Evolutionary conservation across 2,888 invertebrate species (phyloP), one percentile per base, ranked within the genome.

Genomic region (Drosophila diplacantha): DNA sequence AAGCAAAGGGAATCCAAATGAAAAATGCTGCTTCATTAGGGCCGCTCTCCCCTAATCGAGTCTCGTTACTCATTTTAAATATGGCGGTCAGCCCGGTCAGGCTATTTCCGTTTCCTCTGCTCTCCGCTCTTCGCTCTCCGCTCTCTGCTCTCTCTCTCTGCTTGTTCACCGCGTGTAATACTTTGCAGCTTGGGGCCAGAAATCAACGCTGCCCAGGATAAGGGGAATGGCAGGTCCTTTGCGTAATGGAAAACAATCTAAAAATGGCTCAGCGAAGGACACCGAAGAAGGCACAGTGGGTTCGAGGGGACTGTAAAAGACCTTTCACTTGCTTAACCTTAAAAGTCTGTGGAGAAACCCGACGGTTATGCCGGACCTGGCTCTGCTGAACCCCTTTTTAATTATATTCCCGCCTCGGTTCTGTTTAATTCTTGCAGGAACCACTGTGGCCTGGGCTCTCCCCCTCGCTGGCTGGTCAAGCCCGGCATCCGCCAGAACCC

Each of bases 161-260:
- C n/a, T 35, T 72, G 67, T 24, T 7, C 24, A 24, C 24, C 24
- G 26, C 26, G 26, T 29, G 29, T 69, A 81, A 75, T 78, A 83
- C 72, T 82, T 77, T 24, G 6, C n/a, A 24, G 56, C 44, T 53
- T 5, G 29, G 14, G 43, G 32, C 24, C 8, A 37, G 34, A 29
- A 32, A 37, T 32, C 37, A 41, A 39, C 39, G 22, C 50, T 39
- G 35, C 20, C 3, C 37, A 14, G 41, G 29, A 38, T 16, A 20
- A 3, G 32, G 22, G 32, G 22, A 38, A 14, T 8, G 54, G 18
- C 14, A 35, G 57, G 49, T 35, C 26, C 37, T 46, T 50, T 39
- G 56, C 47, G 70, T 68, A 72, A 77, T 81, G 75, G 73, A 68
- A 78, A 75, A 73, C 79, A 62, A 81, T 81, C 63, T 64, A 56